Evolutionary conservation across 1,140 invertebrate genomes (phyloP).

Genomic region (Daktulosphaira vitifoliae): DNA sequence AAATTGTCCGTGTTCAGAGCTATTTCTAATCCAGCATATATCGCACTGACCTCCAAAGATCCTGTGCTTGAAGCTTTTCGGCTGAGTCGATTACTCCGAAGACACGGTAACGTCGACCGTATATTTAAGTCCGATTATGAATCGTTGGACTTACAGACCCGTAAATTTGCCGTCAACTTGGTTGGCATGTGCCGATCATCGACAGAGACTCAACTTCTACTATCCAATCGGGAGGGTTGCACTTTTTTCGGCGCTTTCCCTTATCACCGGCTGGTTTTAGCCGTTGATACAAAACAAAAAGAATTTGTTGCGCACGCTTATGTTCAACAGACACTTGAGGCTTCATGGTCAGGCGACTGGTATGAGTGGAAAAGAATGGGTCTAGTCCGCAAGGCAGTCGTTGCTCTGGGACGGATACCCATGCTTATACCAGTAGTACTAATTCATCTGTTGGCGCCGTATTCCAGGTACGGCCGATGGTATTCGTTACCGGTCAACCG

Average conservation of each 20-base stretch:
- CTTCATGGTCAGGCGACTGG: conserved; percentile 50
- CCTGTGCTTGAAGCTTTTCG: conserved; percentile 56
- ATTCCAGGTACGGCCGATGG: conserved; percentile 43
- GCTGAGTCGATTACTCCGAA: neutral
- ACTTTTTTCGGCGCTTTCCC: conserved; percentile 43
- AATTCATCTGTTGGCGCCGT: conserved; percentile 45
- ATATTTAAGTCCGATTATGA: conserved; percentile 10
- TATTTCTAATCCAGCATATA: conserved; percentile 55
- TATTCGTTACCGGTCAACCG: conserved; percentile 50
- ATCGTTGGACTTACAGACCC: neutral
- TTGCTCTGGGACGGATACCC: conserved; percentile 43
- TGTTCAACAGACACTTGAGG: conserved; percentile 52
- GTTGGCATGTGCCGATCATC: neutral
- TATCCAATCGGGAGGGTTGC: conserved; percentile 47
- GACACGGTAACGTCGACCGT: neutral
- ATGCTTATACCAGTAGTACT: conserved; percentile 46
- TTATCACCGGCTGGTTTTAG: conserved; percentile 56
- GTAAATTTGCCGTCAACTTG: neutral
- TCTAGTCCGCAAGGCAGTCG: conserved; percentile 40
- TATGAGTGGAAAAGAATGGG: conserved; percentile 48
- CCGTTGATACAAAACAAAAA: conserved; percentile 63
- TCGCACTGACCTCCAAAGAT: conserved; percentile 55
- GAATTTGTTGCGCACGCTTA: conserved; percentile 65
- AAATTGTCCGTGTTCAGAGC: conserved; percentile 48
- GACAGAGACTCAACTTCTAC: conserved; percentile 55